phyloP scores from a whole-genome alignment of 2,797 vertebrate genomes.

The Anguilla obscura region DNA sequence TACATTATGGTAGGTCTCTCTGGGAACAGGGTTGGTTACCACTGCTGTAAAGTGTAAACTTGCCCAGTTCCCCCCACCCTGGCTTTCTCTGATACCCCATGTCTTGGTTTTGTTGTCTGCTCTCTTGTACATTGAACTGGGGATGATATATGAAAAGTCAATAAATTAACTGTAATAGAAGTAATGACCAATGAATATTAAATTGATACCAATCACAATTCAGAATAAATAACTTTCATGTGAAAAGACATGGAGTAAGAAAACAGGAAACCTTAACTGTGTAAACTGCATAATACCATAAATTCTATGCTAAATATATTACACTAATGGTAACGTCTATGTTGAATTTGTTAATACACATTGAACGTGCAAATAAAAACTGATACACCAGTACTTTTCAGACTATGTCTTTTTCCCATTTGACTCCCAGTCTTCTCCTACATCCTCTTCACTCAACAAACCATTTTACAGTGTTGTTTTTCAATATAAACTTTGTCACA shows the following conservation, averaged over 20 bases:
- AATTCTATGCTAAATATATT: conserved; percentile 72
- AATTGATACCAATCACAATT: conserved; percentile 24
- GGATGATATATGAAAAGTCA: conserved; percentile 52
- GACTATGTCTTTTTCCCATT: conserved; percentile 11
- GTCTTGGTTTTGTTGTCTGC: conserved; percentile 34
- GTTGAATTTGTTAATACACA: conserved; percentile 78
- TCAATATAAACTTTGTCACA: neutral
- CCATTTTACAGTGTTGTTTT: neutral
- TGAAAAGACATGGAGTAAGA: conserved; percentile 49
- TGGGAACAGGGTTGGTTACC: too few relatives aligned
- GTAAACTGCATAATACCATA: conserved; percentile 68
- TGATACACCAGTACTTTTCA: conserved; percentile 60
- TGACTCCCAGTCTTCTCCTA: too few relatives aligned
- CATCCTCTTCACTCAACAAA: neutral
- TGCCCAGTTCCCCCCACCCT: neutral
- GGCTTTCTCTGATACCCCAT: neutral
- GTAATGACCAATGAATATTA: conserved; percentile 23
- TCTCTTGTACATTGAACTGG: conserved; percentile 70
- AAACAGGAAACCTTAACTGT: conserved; percentile 59
- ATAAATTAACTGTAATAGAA: conserved; percentile 55
- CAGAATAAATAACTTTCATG: conserved; percentile 16
- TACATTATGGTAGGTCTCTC: too few relatives aligned
- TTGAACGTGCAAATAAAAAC: conserved; percentile 78
- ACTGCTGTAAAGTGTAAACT: neutral
- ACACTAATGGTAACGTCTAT: conserved; percentile 76